Conservation (phyloP, 1,140 invertebrate genomes). For the Drosophila seguyi region DNA sequence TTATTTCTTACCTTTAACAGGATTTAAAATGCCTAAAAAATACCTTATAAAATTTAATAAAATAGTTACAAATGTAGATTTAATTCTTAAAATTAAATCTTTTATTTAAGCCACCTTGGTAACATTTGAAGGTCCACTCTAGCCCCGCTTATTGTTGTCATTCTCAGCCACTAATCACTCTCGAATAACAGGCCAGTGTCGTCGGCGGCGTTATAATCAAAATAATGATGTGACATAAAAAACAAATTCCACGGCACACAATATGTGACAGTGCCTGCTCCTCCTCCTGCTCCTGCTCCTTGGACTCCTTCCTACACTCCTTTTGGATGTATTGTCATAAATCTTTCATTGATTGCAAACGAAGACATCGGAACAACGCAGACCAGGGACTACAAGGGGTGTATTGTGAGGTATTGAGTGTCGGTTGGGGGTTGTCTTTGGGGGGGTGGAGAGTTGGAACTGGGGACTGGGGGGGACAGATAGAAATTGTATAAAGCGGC, state of each 20-base stretch:
- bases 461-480: slow-evolving; percentile 35
- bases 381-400: slow-evolving; percentile 6
- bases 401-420: slow-evolving; percentile 21
- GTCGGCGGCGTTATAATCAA: slow-evolving; percentile 77
- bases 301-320: neutral
- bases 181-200: slow-evolving; percentile 62
- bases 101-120: neutral
- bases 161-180: slow-evolving; percentile 76
- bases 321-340: slow-evolving; percentile 67
- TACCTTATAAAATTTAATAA: too few relatives aligned
- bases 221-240: slow-evolving; percentile 82
- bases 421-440: neutral
- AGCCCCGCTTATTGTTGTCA: slow-evolving; percentile 54
- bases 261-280: slow-evolving; percentile 32
- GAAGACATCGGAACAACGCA: slow-evolving; percentile 66
- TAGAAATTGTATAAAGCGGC: slow-evolving; percentile 65
- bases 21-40: too few relatives aligned
- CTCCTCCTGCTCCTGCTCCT: neutral
- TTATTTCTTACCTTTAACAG: too few relatives aligned
- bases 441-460: too few relatives aligned
- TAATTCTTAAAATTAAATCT: too few relatives aligned
- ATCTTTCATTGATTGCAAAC: slow-evolving; percentile 82
- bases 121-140: slow-evolving; percentile 9
- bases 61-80: too few relatives aligned
- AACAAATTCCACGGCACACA: slow-evolving; percentile 44